A percentile compares a stretch with the other conserved stretches of the same genome.
Evolutionary conservation across 30 jellyfish, hydroid and myxozoan genomes (phyloP).

Genomic region (Phacellophora camtschatica): DNA sequence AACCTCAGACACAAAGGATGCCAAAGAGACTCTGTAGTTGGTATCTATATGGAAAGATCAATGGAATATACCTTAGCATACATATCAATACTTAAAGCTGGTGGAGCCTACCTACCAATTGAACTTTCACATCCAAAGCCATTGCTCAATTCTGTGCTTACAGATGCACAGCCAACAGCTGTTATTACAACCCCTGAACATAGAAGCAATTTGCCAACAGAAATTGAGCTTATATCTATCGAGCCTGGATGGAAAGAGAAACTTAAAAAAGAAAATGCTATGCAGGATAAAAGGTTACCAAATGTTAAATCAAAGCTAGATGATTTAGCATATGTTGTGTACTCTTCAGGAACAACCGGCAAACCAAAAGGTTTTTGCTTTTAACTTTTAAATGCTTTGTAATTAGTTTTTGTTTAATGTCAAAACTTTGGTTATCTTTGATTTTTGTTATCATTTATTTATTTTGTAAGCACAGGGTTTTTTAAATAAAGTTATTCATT

Average conservation of each 20-base stretch:
- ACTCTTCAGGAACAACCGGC: slow-evolving; percentile 96
- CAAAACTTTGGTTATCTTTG: neutral
- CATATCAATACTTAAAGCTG: slow-evolving; percentile 80
- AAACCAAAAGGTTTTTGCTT: slow-evolving; percentile 81
- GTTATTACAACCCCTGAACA: slow-evolving; percentile 59
- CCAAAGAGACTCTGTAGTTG: slow-evolving; percentile 78
- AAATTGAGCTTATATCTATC: slow-evolving; percentile 11
- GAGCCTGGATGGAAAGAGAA: slow-evolving; percentile 75
- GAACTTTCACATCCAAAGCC: slow-evolving; percentile 84
- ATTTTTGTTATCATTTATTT: too few species aligned
- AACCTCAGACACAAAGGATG: slow-evolving; percentile 66
- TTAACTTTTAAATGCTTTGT: neutral
- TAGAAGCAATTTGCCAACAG: slow-evolving; percentile 52
- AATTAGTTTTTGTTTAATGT: too few species aligned
- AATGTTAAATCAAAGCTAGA: slow-evolving; percentile 49
- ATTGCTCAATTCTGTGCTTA: slow-evolving; percentile 75
- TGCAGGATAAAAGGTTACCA: slow-evolving; percentile 8
- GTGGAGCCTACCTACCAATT: slow-evolving; percentile 85
- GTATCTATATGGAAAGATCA: slow-evolving; percentile 82
- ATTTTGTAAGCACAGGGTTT: too few species aligned
- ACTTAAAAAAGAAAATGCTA: slow-evolving; percentile 22
- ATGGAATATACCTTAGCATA: slow-evolving; percentile 67
- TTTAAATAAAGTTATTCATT: too few species aligned
- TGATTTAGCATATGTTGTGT: slow-evolving; percentile 86
- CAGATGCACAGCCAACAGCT: slow-evolving; percentile 77